Evolutionary conservation across 2,888 invertebrate species (phyloP), one percentile per base, ranked within the genome.

Genomic region (Cataglyphis rosenhaueri): DNA sequence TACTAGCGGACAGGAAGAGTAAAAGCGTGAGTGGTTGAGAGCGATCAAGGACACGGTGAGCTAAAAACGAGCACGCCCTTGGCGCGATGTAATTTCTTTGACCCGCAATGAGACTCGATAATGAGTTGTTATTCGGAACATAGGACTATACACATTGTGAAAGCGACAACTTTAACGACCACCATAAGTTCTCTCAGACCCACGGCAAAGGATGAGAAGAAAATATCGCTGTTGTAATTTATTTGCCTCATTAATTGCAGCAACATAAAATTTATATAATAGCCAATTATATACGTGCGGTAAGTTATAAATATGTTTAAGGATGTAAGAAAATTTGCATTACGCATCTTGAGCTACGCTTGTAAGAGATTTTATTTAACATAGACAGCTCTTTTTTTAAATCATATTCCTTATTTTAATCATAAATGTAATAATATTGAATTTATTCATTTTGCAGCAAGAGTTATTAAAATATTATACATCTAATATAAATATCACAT

Each of bases 31-130:
- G 38, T 15, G 41, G 21, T 8, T 38, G 64, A 59, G 71, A 71
- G 41, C 32, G 82, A 87, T 87, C 86, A 81, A 86, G 88, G 75
- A 85, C 78, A 38, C 21, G 75, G 52, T 15, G 32, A n/a, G 52
- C 48, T 74, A 81, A 81, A 81, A 81, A 81, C 74, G 61, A 48
- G 59, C 48, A 48, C 35, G 61, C 74, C n/a, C 12, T 4, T 35
- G 29, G 35, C 70, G 68, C 74, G 74, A 74, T 70, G 52, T 81
- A 81, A 71, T 81, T 73, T 74, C 74, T 44, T 74, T 35, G 61
- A 15, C 35, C 73, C 61, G 73, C 79, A 62, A 70, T 52, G 61
- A 73, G 68, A 57, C 78, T 57, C 78, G 70, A 57, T 78, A 78
- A 78, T 59, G 78, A 70, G 59, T 78, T 71, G 71, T 71, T 78